phyloP scores from a whole-genome alignment of 1,140 invertebrate genomes.

The Drosophila lini region DNA sequence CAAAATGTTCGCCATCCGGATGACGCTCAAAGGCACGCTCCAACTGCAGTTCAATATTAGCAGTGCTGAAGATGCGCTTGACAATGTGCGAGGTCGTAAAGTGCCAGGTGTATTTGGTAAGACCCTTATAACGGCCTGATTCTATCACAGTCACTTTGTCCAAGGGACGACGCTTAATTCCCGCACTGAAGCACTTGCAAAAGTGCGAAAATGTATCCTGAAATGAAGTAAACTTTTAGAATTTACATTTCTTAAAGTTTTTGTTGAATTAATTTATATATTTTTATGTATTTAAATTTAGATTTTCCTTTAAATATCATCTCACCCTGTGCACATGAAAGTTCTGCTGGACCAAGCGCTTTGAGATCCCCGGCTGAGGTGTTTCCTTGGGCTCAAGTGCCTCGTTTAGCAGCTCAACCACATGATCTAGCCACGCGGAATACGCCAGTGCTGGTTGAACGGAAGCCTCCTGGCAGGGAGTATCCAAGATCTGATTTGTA shows the following conservation, averaged over 20 bases:
- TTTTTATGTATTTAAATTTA: background rate
- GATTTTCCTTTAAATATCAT: background rate
- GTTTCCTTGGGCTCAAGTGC: constrained; percentile 39
- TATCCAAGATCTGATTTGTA: constrained; percentile 1
- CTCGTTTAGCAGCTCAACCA: constrained; percentile 72
- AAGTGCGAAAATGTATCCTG: constrained; percentile 80
- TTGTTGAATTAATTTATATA: background rate
- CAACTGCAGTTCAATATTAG: constrained; percentile 63
- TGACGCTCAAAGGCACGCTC: constrained; percentile 60
- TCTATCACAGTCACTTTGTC: constrained; percentile 54
- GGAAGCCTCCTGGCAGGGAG: constrained; percentile 24
- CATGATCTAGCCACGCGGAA: constrained; percentile 74
- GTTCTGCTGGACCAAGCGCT: constrained; percentile 41
- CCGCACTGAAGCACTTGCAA: constrained; percentile 68
- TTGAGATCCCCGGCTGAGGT: background rate
- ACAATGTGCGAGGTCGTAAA: constrained; percentile 61
- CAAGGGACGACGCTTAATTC: constrained; percentile 69
- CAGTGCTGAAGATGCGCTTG: constrained; percentile 67
- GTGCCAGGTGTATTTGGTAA: constrained; percentile 73
- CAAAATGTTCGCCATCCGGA: constrained; percentile 40
- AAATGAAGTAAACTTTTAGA: background rate
- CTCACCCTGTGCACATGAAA: constrained; percentile 72
- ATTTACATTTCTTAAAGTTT: too few species aligned
- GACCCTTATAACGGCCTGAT: constrained; percentile 69
- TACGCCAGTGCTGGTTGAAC: constrained; percentile 62